Evolutionary conservation across 2,113 vertebrate genomes (phyloP), one percentile per base, ranked within the genome.

Genomic region (Lampris megalopsis): DNA sequence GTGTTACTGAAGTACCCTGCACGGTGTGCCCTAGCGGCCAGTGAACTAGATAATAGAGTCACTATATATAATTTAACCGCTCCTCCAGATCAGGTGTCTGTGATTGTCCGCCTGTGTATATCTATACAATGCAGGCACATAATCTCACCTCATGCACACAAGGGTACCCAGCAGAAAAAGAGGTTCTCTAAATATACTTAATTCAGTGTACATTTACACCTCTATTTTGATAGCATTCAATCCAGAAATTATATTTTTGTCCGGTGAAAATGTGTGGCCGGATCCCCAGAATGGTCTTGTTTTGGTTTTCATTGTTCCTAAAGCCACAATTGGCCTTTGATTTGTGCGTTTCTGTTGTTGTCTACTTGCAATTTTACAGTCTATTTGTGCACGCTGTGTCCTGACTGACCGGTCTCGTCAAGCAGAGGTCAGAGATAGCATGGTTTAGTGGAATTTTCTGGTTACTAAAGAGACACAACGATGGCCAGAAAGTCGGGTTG

Each of bases 1-100:
- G 49, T 45, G 63, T 45, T 40, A 24, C 49, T 24, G 65, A 63
- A 69, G 52, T 75, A 64, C 24, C 66, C 81, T 59, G 64, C 45
- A n/a, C 60, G 35, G 57, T 49, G 62, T 42, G 64, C 40, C 68
- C 75, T 42, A 49, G 68, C 6, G 79, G 74, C 60, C 81, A 79
- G 43, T 85, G 90, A 88, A 90, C 87, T 82, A 49, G 54, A 8
- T 75, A 84, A 88, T 82, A 77, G 86, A 90, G 86, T 79, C 84
- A 8, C 57, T 59, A 83, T 94, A 80, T 79, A 94, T 94, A 91
- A 93, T 94, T 93, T 79, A 93, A 71, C 49, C 0, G 67, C 66
- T 49, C 63, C 77, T 2, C 62, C 10, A 81, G 83, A 81, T 94
- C 89, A 62, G 73, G 72, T 94, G 86, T 83, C 92, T 54, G 62